Conservation (phyloP, 2,888 invertebrate genomes). For the Blastobasis adustella region DNA sequence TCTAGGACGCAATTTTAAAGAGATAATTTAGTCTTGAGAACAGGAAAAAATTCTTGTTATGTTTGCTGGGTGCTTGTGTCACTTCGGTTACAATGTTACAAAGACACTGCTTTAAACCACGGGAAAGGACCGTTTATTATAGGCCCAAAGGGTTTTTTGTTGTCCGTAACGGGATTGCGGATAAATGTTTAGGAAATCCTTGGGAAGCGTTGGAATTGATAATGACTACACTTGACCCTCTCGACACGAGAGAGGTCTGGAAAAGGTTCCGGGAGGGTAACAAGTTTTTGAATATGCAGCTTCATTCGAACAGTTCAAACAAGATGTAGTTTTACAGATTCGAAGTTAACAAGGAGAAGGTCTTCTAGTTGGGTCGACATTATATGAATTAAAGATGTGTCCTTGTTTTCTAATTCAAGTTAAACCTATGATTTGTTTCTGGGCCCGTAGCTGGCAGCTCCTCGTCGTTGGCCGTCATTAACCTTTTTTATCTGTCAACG, state of each 20-base stretch:
- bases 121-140: constrained; percentile 31
- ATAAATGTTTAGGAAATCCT: constrained; percentile 39
- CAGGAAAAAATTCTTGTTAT: too few species aligned
- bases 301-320: too few species aligned
- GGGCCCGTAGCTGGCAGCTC: constrained; percentile 13
- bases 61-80: too few species aligned
- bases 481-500: constrained; percentile 19
- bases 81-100: too few species aligned
- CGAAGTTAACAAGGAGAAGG: too few species aligned
- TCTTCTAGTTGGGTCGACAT: too few species aligned
- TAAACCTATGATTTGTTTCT: constrained; percentile 13
- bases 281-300: neutral
- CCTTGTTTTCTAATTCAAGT: neutral
- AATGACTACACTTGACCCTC: constrained; percentile 43
- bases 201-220: constrained; percentile 33
- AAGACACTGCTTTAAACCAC: constrained; percentile 1
- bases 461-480: constrained; percentile 10
- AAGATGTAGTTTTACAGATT: too few species aligned
- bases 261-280: constrained; percentile 12
- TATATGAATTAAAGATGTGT: neutral
- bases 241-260: constrained; percentile 28
- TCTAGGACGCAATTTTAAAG: too few species aligned
- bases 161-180: constrained; percentile 26
- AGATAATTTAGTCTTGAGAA: too few species aligned
- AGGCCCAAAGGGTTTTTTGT: constrained; percentile 36